Conservation (phyloP, 2,888 invertebrate species). For the Diarsia mendica region DNA sequence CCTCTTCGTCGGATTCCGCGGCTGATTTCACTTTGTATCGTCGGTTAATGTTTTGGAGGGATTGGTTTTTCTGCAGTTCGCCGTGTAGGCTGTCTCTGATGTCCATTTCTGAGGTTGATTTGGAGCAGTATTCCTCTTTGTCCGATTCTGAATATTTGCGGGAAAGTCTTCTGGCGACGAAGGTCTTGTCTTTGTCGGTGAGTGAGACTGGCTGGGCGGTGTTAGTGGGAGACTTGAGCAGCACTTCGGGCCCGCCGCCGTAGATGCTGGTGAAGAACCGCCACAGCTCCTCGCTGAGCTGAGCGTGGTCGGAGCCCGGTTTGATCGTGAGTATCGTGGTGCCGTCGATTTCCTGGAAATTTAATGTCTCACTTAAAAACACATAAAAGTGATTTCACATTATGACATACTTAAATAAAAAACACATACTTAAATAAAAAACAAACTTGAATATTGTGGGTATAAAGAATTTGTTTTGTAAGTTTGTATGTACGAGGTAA, state of each 20-base stretch:
- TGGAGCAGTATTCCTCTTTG: constrained; percentile 84
- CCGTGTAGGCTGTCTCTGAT: constrained; percentile 78
- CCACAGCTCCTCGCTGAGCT: constrained; percentile 96
- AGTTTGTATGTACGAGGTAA: no score
- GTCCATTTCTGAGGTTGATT: constrained; percentile 84
- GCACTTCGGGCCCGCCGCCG: constrained; percentile 97
- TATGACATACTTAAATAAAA: background rate
- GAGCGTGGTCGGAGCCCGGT: constrained; percentile 92
- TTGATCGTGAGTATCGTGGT: constrained; percentile 81
- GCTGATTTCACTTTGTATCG: constrained; percentile 72
- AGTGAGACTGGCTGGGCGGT: constrained; percentile 43
- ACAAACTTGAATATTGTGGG: background rate
- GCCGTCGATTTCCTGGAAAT: constrained; percentile 84
- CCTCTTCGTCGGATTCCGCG: constrained; percentile 83
- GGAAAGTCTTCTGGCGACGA: constrained; percentile 65
- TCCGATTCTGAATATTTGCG: constrained; percentile 85
- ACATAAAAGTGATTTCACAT: background rate
- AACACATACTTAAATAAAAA: background rate
- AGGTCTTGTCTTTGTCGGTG: constrained; percentile 58
- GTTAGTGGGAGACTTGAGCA: constrained; percentile 75
- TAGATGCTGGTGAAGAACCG: constrained; percentile 96
- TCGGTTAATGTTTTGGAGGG: constrained; percentile 84
- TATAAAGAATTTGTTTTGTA: background rate
- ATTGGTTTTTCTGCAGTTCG: constrained; percentile 85
- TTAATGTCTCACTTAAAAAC: background rate